Percentiles rank a stretch among this genome's conserved stretches.
These are phyloP conservation scores for Ciconia stormi DNA, from an alignment of 2,113 vertebrate genomes.

Conservation along the genomic window DNA sequence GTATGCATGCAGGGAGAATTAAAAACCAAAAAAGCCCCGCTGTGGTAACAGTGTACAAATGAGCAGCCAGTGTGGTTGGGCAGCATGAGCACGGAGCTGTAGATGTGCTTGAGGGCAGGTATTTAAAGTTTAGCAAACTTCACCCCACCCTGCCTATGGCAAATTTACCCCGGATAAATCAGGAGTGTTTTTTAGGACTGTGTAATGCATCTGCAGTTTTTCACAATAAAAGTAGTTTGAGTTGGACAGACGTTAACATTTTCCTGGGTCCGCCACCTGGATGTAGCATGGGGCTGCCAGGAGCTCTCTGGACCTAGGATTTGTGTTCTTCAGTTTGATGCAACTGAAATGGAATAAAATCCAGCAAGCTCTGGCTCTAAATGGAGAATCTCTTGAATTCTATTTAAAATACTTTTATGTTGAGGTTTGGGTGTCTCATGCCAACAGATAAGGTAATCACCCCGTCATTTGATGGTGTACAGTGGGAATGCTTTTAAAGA, in stretches of 20 bases:
- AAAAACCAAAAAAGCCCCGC: neutral
- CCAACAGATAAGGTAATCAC: neutral
- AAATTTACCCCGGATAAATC: neutral
- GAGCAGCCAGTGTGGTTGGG: neutral
- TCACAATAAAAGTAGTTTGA: neutral
- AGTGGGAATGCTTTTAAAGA: neutral
- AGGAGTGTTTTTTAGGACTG: neutral
- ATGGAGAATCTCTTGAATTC: neutral
- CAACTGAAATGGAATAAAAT: neutral
- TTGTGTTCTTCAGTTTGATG: neutral
- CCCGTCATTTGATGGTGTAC: neutral
- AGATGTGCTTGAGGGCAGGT: neutral
- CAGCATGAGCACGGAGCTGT: neutral
- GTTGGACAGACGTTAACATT: neutral
- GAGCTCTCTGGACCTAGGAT: neutral
- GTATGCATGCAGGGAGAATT: neutral
- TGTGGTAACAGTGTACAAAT: neutral
- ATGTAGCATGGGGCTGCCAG: neutral
- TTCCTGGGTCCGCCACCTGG: rapidly evolving
- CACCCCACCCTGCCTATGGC: neutral
- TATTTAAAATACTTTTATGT: neutral
- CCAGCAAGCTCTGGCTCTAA: neutral
- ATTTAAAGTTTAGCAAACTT: neutral
- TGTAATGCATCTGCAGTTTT: neutral
- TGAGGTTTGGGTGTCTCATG: neutral